Conservation (phyloP, 2,113 vertebrate genomes). For the Actinemys pallida region DNA sequence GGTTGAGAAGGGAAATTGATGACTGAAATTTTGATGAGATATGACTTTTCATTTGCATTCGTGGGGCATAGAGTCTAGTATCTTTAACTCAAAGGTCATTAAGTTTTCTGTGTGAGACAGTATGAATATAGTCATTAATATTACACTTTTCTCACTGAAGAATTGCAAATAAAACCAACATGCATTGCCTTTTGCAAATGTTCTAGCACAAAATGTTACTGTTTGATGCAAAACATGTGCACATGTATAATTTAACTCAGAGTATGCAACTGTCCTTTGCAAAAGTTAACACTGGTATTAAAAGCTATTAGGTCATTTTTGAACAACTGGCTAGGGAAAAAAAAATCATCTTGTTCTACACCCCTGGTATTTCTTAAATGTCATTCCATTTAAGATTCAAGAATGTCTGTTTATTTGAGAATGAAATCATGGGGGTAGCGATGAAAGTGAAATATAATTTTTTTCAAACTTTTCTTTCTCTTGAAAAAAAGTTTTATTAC, state of each 20-base stretch:
- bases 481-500: background rate
- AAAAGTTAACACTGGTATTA: background rate
- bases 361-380: background rate
- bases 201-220: background rate
- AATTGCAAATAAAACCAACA: background rate
- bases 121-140: background rate
- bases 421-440: background rate
- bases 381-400: constrained; percentile 48
- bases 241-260: background rate
- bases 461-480: background rate
- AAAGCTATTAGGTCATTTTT: background rate
- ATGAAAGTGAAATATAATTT: background rate
- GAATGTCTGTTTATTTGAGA: constrained; percentile 2
- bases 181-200: background rate
- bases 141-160: background rate
- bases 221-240: background rate
- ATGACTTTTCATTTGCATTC: background rate
- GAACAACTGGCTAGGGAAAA: background rate
- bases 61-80: background rate
- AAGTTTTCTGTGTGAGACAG: background rate
- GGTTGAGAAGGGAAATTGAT: background rate
- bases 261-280: background rate
- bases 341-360: background rate
- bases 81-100: background rate
- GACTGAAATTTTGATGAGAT: background rate